phyloP scores from a whole-genome alignment of 2,888 invertebrate species.

The Megalurothrips usitatus region DNA sequence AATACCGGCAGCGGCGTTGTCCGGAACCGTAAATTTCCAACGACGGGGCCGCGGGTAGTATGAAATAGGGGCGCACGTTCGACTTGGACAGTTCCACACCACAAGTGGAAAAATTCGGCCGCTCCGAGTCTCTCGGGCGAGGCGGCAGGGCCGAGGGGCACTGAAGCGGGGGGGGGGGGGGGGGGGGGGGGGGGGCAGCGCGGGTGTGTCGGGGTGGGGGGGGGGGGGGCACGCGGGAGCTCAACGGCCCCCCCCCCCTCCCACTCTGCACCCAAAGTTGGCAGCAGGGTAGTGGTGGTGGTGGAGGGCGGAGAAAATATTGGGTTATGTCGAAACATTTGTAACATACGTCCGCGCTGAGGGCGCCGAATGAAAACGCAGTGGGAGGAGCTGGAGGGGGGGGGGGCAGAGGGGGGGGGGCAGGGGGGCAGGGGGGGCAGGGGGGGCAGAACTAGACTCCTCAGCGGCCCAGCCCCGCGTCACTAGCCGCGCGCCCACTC shows the following conservation, averaged over 20 bases:
- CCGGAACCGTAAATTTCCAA: neutral
- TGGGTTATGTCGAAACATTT: neutral
- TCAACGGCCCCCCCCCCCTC: neutral
- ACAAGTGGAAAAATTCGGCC: constrained; percentile 4
- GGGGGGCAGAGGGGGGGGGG: neutral
- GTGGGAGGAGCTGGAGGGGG: neutral
- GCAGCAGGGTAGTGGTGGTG: neutral
- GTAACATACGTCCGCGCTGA: neutral
- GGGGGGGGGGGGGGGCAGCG: neutral
- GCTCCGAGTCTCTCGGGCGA: neutral
- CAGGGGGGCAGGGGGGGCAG: neutral
- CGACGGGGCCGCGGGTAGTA: neutral
- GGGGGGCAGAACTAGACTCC: neutral
- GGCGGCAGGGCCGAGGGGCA: neutral
- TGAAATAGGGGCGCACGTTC: neutral
- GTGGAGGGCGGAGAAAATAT: neutral
- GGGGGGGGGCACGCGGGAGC: neutral
- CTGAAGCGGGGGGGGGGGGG: neutral
- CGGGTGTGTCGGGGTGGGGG: neutral
- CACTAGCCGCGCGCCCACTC: too few relatives aligned
- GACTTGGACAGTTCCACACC: constrained; percentile 12
- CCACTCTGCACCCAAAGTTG: neutral
- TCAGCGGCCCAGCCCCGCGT: neutral
- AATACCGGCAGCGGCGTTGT: neutral
- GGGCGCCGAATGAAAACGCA: neutral